A percentile compares a stretch with the other conserved stretches of the same genome.
Conservation (phyloP, 2,888 invertebrate species). For the Pristionchus maxplancki region DNA sequence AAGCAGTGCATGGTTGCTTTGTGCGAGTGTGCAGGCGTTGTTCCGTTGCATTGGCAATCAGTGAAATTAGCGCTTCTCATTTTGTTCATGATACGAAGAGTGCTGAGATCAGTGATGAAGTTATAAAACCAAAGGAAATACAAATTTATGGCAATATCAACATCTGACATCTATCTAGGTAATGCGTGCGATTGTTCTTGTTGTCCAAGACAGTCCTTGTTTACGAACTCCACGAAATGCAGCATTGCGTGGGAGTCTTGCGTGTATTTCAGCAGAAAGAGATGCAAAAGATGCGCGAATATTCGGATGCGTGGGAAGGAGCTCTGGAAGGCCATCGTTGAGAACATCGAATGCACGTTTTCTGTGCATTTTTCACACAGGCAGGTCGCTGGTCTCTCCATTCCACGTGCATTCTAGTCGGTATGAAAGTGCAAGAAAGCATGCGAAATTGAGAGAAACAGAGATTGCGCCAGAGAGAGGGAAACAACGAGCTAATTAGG, state of each 20-base stretch:
- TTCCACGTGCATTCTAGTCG: neutral
- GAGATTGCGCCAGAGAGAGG: neutral
- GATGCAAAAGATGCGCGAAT: neutral
- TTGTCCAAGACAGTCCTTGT: too few relatives aligned
- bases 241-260: neutral
- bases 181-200: too few relatives aligned
- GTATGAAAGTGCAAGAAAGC: neutral
- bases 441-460: neutral
- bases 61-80: too few relatives aligned
- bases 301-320: conserved; percentile 2
- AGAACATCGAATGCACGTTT: conserved; percentile 5
- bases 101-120: too few relatives aligned
- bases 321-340: neutral
- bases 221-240: too few relatives aligned
- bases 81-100: too few relatives aligned
- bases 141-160: too few relatives aligned
- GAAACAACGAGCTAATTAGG: neutral
- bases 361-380: neutral
- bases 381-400: neutral
- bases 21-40: too few relatives aligned
- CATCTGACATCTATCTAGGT: too few relatives aligned
- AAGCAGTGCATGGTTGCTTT: too few relatives aligned
- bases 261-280: neutral
- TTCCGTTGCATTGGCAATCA: too few relatives aligned
- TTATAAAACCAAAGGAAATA: too few relatives aligned